These are phyloP conservation scores for Lanistes nyassanus DNA, from an alignment of 1,140 invertebrate species.

Conservation along the genomic window DNA sequence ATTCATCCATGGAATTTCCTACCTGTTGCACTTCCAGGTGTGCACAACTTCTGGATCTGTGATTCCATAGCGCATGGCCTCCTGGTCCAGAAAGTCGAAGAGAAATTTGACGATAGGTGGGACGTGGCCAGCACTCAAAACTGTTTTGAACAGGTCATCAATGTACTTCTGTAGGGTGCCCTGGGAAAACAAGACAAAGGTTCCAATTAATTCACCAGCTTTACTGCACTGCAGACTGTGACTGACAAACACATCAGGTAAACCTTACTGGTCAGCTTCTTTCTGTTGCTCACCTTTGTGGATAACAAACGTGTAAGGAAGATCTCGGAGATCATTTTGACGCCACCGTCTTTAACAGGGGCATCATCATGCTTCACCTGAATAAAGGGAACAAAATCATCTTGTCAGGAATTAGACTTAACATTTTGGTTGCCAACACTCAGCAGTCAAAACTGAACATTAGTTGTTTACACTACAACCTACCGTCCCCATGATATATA, in stretches of 20 bases:
- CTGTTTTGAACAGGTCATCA: conserved; percentile 98
- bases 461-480: too few species aligned
- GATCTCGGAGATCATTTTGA: conserved; percentile 99
- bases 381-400: conserved; percentile 13
- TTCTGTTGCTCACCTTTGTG: conserved; percentile 81
- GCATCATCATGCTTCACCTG: conserved; percentile 92
- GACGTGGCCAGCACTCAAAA: conserved; percentile 78
- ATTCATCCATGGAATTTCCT: not conserved
- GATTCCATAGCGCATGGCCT: conserved; percentile 89
- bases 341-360: conserved; percentile 93
- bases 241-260: not conserved
- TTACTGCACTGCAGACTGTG: not conserved
- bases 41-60: conserved; percentile 98
- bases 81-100: conserved; percentile 99
- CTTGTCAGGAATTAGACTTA: too few species aligned
- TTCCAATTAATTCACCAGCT: not conserved
- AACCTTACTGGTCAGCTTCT: not conserved
- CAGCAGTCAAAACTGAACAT: too few species aligned
- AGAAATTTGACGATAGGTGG: conserved; percentile 99
- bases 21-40: conserved; percentile 99
- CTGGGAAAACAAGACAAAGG: conserved; percentile 54
- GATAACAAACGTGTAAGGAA: conserved; percentile 97
- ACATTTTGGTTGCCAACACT: too few species aligned
- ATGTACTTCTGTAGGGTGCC: conserved; percentile 99
- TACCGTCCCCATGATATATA: too few species aligned